These are phyloP conservation scores for Geopemphigus sp. DNA, from an alignment of 1,140 invertebrate species.

Conservation along the genomic window DNA sequence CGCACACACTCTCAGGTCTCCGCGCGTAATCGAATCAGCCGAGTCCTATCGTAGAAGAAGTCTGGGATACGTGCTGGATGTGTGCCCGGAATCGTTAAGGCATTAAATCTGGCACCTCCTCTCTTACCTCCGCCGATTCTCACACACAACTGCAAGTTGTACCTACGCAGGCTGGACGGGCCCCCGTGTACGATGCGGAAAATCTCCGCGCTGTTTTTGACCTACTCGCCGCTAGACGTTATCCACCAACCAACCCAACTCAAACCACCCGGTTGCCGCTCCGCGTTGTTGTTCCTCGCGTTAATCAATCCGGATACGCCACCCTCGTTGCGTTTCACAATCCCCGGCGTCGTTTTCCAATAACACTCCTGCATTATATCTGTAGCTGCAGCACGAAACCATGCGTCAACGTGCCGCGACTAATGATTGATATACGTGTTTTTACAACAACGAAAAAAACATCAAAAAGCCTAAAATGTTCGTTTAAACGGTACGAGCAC, in stretches of 20 bases:
- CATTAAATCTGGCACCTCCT: constrained; percentile 12
- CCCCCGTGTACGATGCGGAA: neutral
- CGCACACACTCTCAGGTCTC: neutral
- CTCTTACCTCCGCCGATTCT: neutral
- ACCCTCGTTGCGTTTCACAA: no score
- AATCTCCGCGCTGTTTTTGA: constrained; percentile 30
- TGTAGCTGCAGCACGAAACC: neutral
- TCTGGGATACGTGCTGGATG: constrained; percentile 17
- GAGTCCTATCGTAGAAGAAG: neutral
- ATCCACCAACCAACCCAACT: no score
- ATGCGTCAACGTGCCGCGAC: neutral
- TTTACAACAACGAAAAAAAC: no score
- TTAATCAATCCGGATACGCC: no score
- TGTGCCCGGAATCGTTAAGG: constrained; percentile 46
- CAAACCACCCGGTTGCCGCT: no score
- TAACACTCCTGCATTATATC: no score
- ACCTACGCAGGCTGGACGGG: neutral
- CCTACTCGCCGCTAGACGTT: no score
- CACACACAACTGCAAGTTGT: neutral
- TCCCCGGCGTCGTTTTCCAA: no score
- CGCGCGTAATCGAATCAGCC: constrained; percentile 36
- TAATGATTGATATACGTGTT: no score
- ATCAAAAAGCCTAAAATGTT: no score
- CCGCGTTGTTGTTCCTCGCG: no score
- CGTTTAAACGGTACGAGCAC: no score